Percentiles rank a stretch among this genome's conserved stretches.
Conservation (phyloP, 2,797 vertebrate species). For the Lagorchestes hirsutus region DNA sequence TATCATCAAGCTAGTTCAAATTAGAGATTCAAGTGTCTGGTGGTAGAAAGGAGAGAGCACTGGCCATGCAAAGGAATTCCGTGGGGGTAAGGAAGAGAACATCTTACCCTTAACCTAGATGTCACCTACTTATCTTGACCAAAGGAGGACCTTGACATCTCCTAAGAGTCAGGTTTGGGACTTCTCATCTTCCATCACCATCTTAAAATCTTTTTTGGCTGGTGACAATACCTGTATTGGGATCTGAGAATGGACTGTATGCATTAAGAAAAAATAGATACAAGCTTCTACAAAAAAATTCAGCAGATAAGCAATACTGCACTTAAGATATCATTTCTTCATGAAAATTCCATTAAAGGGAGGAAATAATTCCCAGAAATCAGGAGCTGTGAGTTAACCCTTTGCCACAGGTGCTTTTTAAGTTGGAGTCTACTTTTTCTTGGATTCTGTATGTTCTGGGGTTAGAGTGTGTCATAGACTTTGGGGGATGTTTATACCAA, state of each 20-base stretch:
- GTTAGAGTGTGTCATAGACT: neutral
- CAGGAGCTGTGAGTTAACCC: neutral
- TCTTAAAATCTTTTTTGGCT: neutral
- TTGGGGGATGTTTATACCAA: neutral
- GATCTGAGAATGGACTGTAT: neutral
- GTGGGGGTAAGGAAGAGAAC: neutral
- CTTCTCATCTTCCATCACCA: neutral
- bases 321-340: neutral
- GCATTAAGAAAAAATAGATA: neutral
- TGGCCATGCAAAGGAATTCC: neutral
- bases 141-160: neutral
- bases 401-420: neutral
- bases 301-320: neutral
- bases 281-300: neutral
- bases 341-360: neutral
- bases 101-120: neutral
- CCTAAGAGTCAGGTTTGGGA: neutral
- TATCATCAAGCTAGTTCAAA: neutral
- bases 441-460: neutral
- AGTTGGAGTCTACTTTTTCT: neutral
- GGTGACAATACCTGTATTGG: neutral
- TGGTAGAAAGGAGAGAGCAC: neutral
- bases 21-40: neutral
- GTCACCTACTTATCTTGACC: neutral
- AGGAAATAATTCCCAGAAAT: neutral